Conservation (phyloP, 2,797 vertebrate species). For the Gouania willdenowi region DNA sequence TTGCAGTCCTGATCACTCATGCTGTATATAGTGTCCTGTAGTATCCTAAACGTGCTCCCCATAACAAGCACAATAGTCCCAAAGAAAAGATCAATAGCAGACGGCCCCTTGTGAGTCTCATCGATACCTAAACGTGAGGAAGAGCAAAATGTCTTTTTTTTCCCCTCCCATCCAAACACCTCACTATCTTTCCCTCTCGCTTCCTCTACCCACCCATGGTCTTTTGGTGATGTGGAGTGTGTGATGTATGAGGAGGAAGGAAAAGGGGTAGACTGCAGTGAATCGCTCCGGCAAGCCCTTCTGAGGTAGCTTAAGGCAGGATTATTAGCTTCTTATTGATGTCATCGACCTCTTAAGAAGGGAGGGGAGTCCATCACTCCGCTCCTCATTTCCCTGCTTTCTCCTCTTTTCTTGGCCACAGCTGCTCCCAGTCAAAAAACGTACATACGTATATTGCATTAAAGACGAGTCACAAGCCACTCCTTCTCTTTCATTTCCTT, state of each 20-base stretch:
- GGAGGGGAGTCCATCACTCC: constrained; percentile 56
- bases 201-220: constrained; percentile 33
- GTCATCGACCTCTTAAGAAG: constrained; percentile 69
- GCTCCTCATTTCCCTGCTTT: constrained; percentile 36
- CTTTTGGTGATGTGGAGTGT: constrained; percentile 45
- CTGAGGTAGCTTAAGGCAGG: constrained; percentile 63
- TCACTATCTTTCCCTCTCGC: constrained; percentile 26
- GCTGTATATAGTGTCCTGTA: constrained; percentile 41
- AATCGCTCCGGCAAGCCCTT: constrained; percentile 51
- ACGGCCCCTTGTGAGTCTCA: constrained; percentile 61
- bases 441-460: constrained; percentile 53
- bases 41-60: constrained; percentile 50
- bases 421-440: constrained; percentile 37
- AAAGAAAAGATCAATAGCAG: constrained; percentile 73
- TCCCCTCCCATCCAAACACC: constrained; percentile 41
- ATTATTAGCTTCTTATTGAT: constrained; percentile 79
- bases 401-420: constrained; percentile 35
- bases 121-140: constrained; percentile 71
- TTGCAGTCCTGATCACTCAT: background rate
- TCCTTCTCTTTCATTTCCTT: background rate
- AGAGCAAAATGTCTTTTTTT: constrained; percentile 60
- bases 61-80: constrained; percentile 60
- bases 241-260: constrained; percentile 47
- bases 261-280: constrained; percentile 56
- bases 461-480: constrained; percentile 37